These are phyloP conservation scores for Caenorhabditis plicata DNA, from an alignment of 2,888 invertebrate genomes.

Conservation along the genomic window DNA sequence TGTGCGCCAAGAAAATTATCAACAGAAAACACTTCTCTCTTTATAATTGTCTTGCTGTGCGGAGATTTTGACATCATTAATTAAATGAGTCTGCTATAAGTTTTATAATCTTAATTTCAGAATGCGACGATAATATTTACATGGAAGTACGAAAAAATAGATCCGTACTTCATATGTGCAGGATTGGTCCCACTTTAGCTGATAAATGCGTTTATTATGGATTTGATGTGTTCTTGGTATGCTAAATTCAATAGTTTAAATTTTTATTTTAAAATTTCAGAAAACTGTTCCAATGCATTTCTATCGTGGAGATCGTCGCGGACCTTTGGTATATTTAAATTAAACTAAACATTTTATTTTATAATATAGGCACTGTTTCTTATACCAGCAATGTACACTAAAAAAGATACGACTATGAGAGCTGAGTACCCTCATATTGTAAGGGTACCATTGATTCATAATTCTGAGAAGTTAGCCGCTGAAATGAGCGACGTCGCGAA, in stretches of 20 bases:
- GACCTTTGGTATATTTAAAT: not conserved
- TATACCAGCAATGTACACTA: constrained; percentile 13
- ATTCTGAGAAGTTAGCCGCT: not conserved
- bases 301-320: not conserved
- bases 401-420: constrained; percentile 16
- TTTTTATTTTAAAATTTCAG: no score
- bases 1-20: constrained; percentile 1
- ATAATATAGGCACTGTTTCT: constrained; percentile 15
- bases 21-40: constrained; percentile 1
- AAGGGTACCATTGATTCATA: constrained; percentile 6
- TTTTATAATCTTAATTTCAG: not conserved
- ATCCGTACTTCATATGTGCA: not conserved
- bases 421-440: constrained; percentile 14
- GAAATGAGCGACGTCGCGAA: not conserved
- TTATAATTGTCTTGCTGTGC: no score
- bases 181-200: not conserved
- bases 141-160: not conserved
- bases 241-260: no score
- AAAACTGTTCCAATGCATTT: constrained; percentile 6
- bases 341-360: not conserved
- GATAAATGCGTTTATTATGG: not conserved
- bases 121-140: not conserved
- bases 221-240: no score
- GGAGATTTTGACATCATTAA: no score
- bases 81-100: not conserved